A percentile compares a stretch with the other conserved stretches of the same genome.
Conservation (phyloP, 1,140 invertebrate species). For the Pseudachorutes palmiensis region DNA sequence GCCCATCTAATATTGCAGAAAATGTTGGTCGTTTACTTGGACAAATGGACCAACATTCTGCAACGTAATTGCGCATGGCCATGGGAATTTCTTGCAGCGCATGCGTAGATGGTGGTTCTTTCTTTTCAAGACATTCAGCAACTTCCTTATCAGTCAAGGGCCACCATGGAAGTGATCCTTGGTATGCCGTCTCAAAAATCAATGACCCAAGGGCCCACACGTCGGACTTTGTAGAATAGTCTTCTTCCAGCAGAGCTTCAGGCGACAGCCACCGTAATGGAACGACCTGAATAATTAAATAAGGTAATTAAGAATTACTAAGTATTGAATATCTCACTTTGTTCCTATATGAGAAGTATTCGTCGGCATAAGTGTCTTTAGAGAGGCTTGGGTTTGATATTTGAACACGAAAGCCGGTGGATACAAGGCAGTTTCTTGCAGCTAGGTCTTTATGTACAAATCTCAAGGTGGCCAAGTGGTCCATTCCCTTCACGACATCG, state of each 20-base stretch:
- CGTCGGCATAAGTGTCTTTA: constrained; percentile 73
- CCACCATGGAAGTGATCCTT: constrained; percentile 75
- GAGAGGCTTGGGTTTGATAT: constrained; percentile 70
- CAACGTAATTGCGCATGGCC: constrained; percentile 15
- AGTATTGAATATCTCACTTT: constrained; percentile 57
- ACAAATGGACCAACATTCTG: constrained; percentile 29
- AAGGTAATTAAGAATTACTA: constrained; percentile 22
- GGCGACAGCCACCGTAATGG: constrained; percentile 78
- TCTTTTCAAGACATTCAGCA: constrained; percentile 55
- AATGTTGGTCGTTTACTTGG: constrained; percentile 35
- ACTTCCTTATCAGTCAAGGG: constrained; percentile 70
- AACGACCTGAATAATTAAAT: constrained; percentile 47
- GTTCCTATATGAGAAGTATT: constrained; percentile 72
- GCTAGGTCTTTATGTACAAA: constrained; percentile 82
- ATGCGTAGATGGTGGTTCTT: constrained; percentile 56
- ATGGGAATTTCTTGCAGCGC: constrained; percentile 29
- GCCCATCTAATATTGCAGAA: constrained; percentile 27
- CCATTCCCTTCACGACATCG: constrained; percentile 76
- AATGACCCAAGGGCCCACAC: constrained; percentile 84
- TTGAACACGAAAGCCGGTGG: constrained; percentile 72
- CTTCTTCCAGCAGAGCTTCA: constrained; percentile 81
- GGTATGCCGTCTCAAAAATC: constrained; percentile 83
- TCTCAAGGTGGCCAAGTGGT: constrained; percentile 64
- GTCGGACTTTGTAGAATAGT: constrained; percentile 88
- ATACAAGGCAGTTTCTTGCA: constrained; percentile 83